A percentile compares a stretch with the other conserved stretches of the same genome.
Evolutionary conservation across 2,888 invertebrate species (phyloP).

Genomic region (Temnothorax unifasciatus): DNA sequence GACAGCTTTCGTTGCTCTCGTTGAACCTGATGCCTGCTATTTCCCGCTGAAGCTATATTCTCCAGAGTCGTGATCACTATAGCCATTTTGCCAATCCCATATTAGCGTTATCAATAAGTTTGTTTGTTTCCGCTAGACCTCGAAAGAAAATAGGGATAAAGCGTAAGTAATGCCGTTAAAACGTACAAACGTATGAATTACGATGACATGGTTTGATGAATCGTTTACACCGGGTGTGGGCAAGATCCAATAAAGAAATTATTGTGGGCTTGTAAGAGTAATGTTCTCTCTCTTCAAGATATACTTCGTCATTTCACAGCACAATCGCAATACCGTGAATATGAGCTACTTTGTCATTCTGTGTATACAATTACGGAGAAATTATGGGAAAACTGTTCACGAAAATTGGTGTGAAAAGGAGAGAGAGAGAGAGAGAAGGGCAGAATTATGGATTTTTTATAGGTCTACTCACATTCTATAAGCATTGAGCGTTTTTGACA

Average conservation of each 20-base stretch:
- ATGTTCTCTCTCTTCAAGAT: neutral
- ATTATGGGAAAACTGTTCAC: neutral
- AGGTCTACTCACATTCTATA: slow-evolving; percentile 94
- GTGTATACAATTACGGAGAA: neutral
- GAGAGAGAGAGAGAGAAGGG: neutral
- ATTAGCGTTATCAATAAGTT: neutral
- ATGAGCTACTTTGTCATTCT: neutral
- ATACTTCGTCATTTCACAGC: neutral
- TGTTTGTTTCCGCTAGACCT: neutral
- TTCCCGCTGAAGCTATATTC: neutral
- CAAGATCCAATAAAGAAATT: neutral
- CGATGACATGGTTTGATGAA: neutral
- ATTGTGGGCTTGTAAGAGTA: neutral
- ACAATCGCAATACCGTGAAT: neutral
- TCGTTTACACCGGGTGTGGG: neutral
- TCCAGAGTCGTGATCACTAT: neutral
- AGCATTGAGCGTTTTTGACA: slow-evolving; percentile 96
- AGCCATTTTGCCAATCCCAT: neutral
- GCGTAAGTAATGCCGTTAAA: neutral
- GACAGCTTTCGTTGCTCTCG: neutral
- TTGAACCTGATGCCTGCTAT: neutral
- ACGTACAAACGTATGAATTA: neutral
- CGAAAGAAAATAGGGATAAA: neutral
- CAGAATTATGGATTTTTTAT: neutral
- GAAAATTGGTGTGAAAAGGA: neutral